Evolutionary conservation across 64 coral and sea anemone genomes (phyloP).

Genomic region (Catalaphyllia jardinei): DNA sequence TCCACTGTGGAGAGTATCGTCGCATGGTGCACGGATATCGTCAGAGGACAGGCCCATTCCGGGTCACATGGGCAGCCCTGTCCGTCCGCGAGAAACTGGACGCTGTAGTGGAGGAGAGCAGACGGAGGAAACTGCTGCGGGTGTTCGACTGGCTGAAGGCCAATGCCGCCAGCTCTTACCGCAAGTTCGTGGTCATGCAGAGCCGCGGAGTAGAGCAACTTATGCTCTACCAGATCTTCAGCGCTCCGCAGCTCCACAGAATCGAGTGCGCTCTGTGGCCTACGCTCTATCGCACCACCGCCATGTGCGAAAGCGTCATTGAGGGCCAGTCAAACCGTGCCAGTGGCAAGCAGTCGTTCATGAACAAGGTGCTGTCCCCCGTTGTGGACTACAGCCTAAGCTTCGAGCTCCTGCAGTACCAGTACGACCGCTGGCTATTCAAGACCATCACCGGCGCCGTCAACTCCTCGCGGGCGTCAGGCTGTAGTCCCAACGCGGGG

Average conservation of each 20-base stretch:
- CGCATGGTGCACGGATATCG: no score
- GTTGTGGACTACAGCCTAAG: neutral
- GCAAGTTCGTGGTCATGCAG: no score
- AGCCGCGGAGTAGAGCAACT: no score
- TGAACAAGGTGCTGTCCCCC: neutral
- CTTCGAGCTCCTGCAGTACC: conserved; percentile 29
- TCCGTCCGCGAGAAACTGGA: no score
- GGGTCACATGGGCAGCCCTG: no score
- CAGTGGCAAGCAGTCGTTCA: conserved; percentile 35
- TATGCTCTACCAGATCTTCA: neutral
- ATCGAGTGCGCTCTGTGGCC: conserved; percentile 40
- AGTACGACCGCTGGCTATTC: conserved; percentile 55
- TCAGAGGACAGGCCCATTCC: no score
- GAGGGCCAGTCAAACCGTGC: neutral
- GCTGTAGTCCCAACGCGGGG: neutral
- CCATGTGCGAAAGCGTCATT: neutral
- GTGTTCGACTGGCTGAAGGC: no score
- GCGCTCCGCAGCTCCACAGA: neutral
- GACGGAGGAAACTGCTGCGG: no score
- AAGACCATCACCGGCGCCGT: conserved; percentile 44
- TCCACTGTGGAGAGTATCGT: no score
- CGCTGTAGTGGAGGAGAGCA: no score
- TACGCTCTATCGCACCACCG: neutral
- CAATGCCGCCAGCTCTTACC: no score
- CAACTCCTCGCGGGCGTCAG: neutral